Base-by-base conservation (phyloP, 2,888 invertebrate species). In the Plutella xylostella region DNA sequence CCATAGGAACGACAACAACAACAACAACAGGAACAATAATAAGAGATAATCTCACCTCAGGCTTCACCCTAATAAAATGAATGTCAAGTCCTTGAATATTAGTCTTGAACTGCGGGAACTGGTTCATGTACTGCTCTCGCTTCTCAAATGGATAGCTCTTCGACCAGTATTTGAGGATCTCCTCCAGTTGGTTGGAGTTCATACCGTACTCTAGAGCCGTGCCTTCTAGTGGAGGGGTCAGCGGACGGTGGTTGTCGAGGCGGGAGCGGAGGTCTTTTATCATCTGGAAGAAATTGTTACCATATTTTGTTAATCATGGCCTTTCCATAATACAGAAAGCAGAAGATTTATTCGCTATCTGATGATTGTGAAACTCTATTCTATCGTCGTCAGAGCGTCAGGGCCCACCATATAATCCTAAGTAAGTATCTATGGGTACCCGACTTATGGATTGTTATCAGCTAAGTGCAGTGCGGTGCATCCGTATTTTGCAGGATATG, bases 121-220 rank as follows among this genome's bases (percentile, higher is more conserved):
- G 76, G 63, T 96, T 95, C 5, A 96, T 71, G 51, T 85, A 84
- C 9, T 68, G 65, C 65, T 92, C 90, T 4, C 92, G 83, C 48
- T 89, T 85, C 22, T 60, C 70, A 49, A 85, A 72, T 55, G 92
- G 85, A 65, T 92, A 96, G 30, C 88, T 83, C 2, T 88, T 87
- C 2, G 84, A 85, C 97, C 97, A 97, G 70, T 93, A 91, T 9
- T 88, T 79, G 1, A 92, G 58, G 56, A 94, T 85, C 35, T 82
- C 73, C 38, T 86, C 74, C 17, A 94, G 63, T 46, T 88, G 87
- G 1, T 88, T 85, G 0, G 88, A 78, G 61, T 93, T 92, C 65
- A 96, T 90, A 0, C 97, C 97, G 63, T 95, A 96, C 53, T 90
- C 86, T 68, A 95, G 95, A 1, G 80, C 87, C 0, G 86, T 77